Evolutionary conservation across 1,140 invertebrate genomes (phyloP).

Genomic region (Tetragonula clypearis): DNA sequence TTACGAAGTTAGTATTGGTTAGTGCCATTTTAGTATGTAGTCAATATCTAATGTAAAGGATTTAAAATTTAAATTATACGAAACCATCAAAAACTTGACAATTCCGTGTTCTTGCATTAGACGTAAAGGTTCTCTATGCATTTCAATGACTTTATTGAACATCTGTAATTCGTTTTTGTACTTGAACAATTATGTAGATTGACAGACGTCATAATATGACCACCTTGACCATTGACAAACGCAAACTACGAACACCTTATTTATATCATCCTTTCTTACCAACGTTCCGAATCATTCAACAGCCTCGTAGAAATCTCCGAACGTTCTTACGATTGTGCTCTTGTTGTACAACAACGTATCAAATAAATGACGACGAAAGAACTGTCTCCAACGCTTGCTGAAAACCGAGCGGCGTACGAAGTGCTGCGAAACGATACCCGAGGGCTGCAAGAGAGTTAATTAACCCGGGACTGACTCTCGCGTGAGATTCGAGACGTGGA

Average conservation of each 20-base stretch:
- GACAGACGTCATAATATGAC: no score
- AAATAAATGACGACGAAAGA: no score
- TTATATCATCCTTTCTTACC: background rate
- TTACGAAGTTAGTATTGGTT: no score
- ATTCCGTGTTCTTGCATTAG: background rate
- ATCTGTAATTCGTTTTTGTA: background rate
- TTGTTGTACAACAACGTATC: no score
- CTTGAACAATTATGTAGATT: background rate
- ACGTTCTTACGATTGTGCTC: no score
- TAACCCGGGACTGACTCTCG: background rate
- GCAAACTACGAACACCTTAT: no score
- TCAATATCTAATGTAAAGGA: background rate
- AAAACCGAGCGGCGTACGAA: no score
- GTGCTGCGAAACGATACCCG: slow-evolving; percentile 12
- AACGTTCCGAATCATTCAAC: background rate
- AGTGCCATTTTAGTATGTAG: no score
- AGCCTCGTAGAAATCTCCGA: no score
- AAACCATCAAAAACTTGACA: background rate
- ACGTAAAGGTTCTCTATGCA: background rate
- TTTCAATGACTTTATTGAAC: background rate
- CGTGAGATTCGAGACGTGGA: background rate
- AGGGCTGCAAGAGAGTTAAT: slow-evolving; percentile 9
- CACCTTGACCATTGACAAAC: no score
- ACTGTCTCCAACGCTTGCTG: no score
- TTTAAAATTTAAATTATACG: no score